phyloP scores from a whole-genome alignment of 2,797 vertebrate species.

The Oreochromis mossambicus region DNA sequence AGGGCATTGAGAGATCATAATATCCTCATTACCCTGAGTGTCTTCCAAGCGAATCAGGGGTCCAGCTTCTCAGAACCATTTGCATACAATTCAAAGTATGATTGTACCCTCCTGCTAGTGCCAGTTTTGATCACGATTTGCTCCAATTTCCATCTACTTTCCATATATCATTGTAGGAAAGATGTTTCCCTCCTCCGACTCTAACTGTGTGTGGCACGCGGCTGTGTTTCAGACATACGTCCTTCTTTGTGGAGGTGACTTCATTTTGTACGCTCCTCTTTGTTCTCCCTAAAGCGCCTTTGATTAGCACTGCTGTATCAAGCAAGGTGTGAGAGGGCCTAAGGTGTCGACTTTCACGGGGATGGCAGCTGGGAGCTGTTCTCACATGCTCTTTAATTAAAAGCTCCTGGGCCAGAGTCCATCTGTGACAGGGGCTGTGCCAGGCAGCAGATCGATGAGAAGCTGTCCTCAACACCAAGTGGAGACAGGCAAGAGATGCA shows the following conservation, averaged over 20 bases:
- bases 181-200: constrained; percentile 28
- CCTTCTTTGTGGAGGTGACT: constrained; percentile 54
- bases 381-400: constrained; percentile 84
- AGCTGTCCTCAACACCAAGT: constrained; percentile 67
- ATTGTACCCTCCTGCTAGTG: constrained; percentile 70
- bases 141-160: constrained; percentile 73
- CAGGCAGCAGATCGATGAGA: constrained; percentile 74
- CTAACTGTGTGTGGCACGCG: not conserved
- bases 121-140: constrained; percentile 70
- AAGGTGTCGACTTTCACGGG: constrained; percentile 76
- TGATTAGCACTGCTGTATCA: constrained; percentile 68
- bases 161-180: constrained; percentile 59
- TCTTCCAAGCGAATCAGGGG: constrained; percentile 64
- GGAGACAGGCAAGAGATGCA: constrained; percentile 59
- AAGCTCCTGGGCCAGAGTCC: constrained; percentile 77
- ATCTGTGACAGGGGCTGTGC: constrained; percentile 73
- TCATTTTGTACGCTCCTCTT: constrained; percentile 56
- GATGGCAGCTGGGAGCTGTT: constrained; percentile 80
- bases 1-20: constrained; percentile 69
- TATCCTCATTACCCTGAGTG: constrained; percentile 75
- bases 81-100: constrained; percentile 78
- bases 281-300: constrained; percentile 69
- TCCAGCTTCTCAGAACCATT: constrained; percentile 71
- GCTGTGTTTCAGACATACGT: constrained; percentile 45
- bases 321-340: constrained; percentile 62